Evolutionary conservation across 2,888 invertebrate genomes (phyloP).

Genomic region (Nymphalis urticae): DNA sequence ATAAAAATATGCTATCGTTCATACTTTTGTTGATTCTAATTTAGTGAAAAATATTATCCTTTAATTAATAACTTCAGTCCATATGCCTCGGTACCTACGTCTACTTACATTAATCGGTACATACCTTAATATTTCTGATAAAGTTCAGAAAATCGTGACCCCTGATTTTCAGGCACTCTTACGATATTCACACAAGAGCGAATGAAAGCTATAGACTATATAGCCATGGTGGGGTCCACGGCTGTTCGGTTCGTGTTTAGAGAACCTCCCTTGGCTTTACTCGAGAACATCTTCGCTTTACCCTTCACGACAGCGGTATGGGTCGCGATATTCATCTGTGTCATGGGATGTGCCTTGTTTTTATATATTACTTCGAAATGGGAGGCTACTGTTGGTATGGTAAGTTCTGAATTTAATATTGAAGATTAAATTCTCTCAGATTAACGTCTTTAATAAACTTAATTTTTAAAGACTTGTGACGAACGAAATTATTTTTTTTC

Average conservation of each 20-base stretch:
- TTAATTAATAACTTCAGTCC: too few relatives aligned
- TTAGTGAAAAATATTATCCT: too few relatives aligned
- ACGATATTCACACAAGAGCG: conserved; percentile 72
- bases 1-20: too few relatives aligned
- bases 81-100: too few relatives aligned
- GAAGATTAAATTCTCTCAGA: not conserved
- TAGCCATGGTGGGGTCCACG: conserved; percentile 79
- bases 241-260: conserved; percentile 83
- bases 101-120: not conserved
- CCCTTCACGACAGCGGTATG: conserved; percentile 85
- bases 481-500: not conserved
- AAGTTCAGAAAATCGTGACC: not conserved
- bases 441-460: not conserved
- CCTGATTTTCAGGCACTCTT: conserved; percentile 57
- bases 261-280: conserved; percentile 83
- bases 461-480: too few relatives aligned
- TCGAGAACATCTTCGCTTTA: conserved; percentile 84
- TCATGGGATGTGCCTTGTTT: conserved; percentile 69
- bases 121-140: too few relatives aligned
- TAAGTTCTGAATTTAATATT: conserved; percentile 34
- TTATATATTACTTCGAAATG: conserved; percentile 75
- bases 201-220: conserved; percentile 73
- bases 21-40: too few relatives aligned
- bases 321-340: conserved; percentile 79
- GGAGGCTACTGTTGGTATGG: conserved; percentile 71